phyloP scores from a whole-genome alignment of 2,888 invertebrate genomes.

The Atrina japonica region DNA sequence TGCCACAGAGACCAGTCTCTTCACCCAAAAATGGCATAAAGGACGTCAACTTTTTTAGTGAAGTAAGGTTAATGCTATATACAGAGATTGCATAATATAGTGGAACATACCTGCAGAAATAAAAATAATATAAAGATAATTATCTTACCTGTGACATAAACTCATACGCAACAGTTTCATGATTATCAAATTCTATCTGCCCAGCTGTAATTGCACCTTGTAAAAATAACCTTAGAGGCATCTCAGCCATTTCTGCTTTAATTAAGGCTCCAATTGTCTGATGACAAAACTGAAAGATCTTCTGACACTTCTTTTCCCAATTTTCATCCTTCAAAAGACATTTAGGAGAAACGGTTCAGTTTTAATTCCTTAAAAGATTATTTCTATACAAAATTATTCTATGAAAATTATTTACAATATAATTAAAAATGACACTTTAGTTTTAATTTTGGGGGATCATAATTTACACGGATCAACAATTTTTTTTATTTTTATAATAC shows the following conservation, averaged over 20 bases:
- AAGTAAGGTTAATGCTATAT: neutral
- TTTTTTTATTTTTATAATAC: no score
- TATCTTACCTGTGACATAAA: slow-evolving; percentile 92
- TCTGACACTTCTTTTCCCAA: slow-evolving; percentile 99
- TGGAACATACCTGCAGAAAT: no score
- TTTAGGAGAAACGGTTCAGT: neutral
- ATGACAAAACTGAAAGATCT: slow-evolving; percentile 99
- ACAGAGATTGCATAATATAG: no score
- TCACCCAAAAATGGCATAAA: no score
- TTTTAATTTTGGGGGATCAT: no score
- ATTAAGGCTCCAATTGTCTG: slow-evolving; percentile 96
- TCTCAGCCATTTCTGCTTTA: slow-evolving; percentile 96
- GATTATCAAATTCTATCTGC: slow-evolving; percentile 94
- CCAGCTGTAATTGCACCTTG: slow-evolving; percentile 97
- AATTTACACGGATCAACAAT: no score
- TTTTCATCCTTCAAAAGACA: slow-evolving; percentile 88
- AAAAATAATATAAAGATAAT: no score
- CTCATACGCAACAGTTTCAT: slow-evolving; percentile 98
- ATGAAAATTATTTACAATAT: neutral
- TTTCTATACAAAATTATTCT: neutral
- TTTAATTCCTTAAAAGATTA: neutral
- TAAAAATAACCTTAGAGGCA: slow-evolving; percentile 95
- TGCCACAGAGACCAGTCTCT: no score
- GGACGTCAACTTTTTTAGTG: no score
- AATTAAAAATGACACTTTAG: neutral